These are phyloP conservation scores for Oscheius sp. DNA, from an alignment of 1,140 invertebrate species.

Conservation along the genomic window DNA sequence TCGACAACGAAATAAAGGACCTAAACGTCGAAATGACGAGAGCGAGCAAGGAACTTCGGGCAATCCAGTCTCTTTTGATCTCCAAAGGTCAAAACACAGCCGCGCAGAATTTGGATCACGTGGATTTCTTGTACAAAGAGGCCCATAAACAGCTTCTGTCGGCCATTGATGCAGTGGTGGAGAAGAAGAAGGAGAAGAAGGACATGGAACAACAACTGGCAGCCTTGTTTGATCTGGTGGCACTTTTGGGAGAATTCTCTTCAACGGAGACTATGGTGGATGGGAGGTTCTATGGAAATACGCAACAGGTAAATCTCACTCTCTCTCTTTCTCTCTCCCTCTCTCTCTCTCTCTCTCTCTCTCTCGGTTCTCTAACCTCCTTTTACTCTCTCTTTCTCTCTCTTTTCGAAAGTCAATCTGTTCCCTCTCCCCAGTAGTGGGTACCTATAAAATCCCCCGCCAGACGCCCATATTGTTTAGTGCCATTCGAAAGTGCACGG, in stretches of 20 bases:
- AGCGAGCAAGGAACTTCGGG: not conserved
- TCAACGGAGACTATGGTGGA: constrained; percentile 10
- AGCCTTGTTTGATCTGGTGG: constrained; percentile 8
- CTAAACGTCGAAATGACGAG: not conserved
- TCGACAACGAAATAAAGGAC: not conserved
- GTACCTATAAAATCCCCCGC: too few relatives aligned
- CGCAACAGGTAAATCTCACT: constrained; percentile 22
- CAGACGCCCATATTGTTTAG: too few relatives aligned
- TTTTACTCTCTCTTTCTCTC: too few relatives aligned
- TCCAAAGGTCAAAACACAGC: not conserved
- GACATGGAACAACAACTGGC: not conserved
- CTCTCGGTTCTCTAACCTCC: too few relatives aligned
- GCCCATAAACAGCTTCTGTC: not conserved
- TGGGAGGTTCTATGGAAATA: constrained; percentile 5
- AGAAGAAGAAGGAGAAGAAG: not conserved
- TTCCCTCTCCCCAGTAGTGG: too few relatives aligned
- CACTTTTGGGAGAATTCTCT: not conserved
- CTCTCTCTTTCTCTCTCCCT: too few relatives aligned
- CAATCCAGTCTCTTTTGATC: not conserved
- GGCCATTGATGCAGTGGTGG: not conserved
- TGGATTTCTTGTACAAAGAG: not conserved
- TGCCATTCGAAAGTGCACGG: too few relatives aligned
- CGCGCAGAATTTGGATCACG: not conserved
- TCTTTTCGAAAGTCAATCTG: too few relatives aligned
- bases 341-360: too few relatives aligned